Evolutionary conservation across 2,113 vertebrate genomes (phyloP), one percentile per base, ranked within the genome.

Genomic region (Rattus norvegicus): DNA sequence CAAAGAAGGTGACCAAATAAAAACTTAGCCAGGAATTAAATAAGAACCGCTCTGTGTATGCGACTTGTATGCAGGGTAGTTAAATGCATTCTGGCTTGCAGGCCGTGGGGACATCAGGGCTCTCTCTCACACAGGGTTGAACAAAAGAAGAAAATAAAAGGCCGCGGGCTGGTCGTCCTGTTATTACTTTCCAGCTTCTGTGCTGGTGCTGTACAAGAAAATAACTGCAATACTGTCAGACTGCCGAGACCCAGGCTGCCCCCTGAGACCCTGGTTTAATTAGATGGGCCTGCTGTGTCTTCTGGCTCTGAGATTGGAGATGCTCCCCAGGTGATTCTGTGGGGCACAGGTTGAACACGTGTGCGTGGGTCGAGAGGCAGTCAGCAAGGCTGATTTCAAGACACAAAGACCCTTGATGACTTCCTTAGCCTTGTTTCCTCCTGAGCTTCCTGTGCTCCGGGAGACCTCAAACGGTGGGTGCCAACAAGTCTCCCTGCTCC

Each of bases 1-100:
- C 96, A 75, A 84, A 95, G 63, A 97, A 86, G 77, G 73, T 93
- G 65, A 95, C 69, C 91, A 97, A 96, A 95, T 95, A 86, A 95
- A 95, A 96, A 92, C 22, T 88, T 83, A 91, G 91, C 67, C 85
- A 88, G 67, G 59, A 97, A 85, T 93, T 92, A 90, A 96, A 77
- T 81, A 95, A 92, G 90, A 96, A 90, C 56, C 0, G n/a, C 20
- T 93, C 63, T 61, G 11, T 56, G 39, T 88, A n/a, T 49, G 10
- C 1, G 59, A 49, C 47, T 65, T 19, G 69, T 20, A 24, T 7
- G 22, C 61, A 36, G 4, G 47, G 85, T 79, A 89, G 73, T 43
- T 77, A 59, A 89, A 75, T 73, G 61, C 73, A 39, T 76, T 54
- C 77, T 76, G 70, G 84, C n/a, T 43, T 61, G 49, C 3, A 30